A percentile compares a stretch with the other conserved stretches of the same genome.
These are phyloP conservation scores for Rhinolophus ferrumequinum DNA, from an alignment of 2,113 vertebrate species.

Conservation along the genomic window DNA sequence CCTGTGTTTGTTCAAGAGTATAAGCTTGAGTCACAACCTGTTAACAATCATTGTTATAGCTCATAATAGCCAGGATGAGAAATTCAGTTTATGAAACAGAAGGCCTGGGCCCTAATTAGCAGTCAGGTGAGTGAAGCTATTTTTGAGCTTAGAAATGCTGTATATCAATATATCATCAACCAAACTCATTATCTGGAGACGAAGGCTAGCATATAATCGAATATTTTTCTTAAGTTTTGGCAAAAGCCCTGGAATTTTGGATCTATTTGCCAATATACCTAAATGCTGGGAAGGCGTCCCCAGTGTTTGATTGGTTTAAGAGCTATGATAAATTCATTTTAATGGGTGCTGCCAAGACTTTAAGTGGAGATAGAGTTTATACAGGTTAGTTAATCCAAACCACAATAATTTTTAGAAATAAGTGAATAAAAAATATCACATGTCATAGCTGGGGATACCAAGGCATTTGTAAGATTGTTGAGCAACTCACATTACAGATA, in stretches of 20 bases:
- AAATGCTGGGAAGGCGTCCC: not conserved
- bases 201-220: not conserved
- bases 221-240: not conserved
- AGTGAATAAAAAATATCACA: not conserved
- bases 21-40: constrained; percentile 40
- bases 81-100: constrained; percentile 15
- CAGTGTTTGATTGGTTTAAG: not conserved
- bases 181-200: not conserved
- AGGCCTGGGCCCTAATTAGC: not conserved
- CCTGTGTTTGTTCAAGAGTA: constrained; percentile 54
- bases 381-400: not conserved
- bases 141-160: not conserved
- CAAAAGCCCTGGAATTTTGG: not conserved
- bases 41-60: constrained; percentile 10
- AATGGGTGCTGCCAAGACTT: not conserved
- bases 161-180: not conserved
- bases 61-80: constrained; percentile 2
- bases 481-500: not conserved
- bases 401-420: not conserved
- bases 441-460: not conserved
- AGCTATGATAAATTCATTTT: not conserved
- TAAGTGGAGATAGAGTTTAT: not conserved
- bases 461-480: not conserved
- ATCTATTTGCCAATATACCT: not conserved
- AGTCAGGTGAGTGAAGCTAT: not conserved